Evolutionary conservation across 2,888 invertebrate genomes (phyloP).

Genomic region (Apodemia mormo): DNA sequence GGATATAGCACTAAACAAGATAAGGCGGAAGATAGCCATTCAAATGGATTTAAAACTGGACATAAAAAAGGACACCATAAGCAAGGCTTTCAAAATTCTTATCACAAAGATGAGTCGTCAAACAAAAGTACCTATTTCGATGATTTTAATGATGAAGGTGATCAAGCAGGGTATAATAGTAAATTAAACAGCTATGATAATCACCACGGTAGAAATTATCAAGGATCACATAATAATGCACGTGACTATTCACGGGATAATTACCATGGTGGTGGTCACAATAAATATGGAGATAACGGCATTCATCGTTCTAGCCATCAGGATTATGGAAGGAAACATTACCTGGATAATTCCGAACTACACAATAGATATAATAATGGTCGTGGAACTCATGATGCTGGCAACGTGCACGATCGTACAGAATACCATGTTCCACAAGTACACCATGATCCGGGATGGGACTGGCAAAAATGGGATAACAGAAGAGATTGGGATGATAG

Average conservation of each 20-base stretch:
- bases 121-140: constrained; percentile 86
- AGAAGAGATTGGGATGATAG: constrained; percentile 52
- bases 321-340: constrained; percentile 71
- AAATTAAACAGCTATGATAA: constrained; percentile 65
- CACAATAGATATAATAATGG: constrained; percentile 68
- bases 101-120: constrained; percentile 86
- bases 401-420: constrained; percentile 59
- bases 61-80: constrained; percentile 87
- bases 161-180: constrained; percentile 69
- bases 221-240: constrained; percentile 69
- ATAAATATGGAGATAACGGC: constrained; percentile 65
- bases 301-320: constrained; percentile 63
- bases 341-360: constrained; percentile 67
- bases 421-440: constrained; percentile 54
- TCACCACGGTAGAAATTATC: constrained; percentile 65
- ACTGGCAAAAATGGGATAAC: constrained; percentile 58
- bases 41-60: constrained; percentile 68
- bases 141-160: constrained; percentile 79
- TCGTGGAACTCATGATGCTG: constrained; percentile 62
- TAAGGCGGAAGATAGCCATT: constrained; percentile 67
- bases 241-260: constrained; percentile 65
- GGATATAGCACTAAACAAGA: constrained; percentile 70
- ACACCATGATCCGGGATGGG: constrained; percentile 59
- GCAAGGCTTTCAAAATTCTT: constrained; percentile 85
- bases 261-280: constrained; percentile 64